Percentiles rank a stretch among this genome's conserved stretches.
Conservation (phyloP, 1,140 invertebrate species). For the Nasonia longicornis region DNA sequence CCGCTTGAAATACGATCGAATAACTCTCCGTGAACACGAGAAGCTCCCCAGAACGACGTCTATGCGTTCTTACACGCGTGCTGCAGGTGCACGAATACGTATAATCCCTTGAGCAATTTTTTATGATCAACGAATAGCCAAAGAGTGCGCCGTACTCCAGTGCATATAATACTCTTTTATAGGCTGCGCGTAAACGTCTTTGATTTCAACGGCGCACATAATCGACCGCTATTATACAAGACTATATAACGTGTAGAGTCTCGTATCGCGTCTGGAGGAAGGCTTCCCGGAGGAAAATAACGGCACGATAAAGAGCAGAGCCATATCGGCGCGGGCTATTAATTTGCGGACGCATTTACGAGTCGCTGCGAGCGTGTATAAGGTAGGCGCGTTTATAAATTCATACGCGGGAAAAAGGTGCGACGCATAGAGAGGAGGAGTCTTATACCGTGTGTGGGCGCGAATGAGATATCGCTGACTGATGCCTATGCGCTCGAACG, state of each 20-base stretch:
- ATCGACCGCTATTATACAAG: not conserved
- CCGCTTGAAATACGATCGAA: conserved; percentile 41
- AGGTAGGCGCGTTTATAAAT: not conserved
- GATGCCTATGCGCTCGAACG: not conserved
- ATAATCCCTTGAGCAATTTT: not conserved
- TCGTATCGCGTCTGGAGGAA: not conserved
- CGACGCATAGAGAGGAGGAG: not conserved
- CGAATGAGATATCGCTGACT: not conserved
- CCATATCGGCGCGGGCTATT: conserved; percentile 5
- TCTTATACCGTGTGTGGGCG: not conserved
- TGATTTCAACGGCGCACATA: not conserved
- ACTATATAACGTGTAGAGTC: not conserved
- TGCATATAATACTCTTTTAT: not conserved
- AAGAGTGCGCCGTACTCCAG: not conserved
- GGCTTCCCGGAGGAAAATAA: not conserved
- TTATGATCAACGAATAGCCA: conserved; percentile 15
- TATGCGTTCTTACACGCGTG: too few relatives aligned
- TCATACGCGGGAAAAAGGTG: too few relatives aligned
- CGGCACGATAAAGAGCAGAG: conserved; percentile 6
- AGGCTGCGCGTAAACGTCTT: not conserved
- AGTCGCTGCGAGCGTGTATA: not conserved
- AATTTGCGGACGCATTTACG: conserved; percentile 26
- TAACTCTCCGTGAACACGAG: conserved; percentile 32
- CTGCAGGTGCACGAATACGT: too few relatives aligned
- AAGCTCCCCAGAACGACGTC: not conserved